Percentiles rank a stretch among this genome's conserved stretches.
These are phyloP conservation scores for Plectropomus leopardus DNA, from an alignment of 2,113 vertebrate genomes.

Conservation along the genomic window DNA sequence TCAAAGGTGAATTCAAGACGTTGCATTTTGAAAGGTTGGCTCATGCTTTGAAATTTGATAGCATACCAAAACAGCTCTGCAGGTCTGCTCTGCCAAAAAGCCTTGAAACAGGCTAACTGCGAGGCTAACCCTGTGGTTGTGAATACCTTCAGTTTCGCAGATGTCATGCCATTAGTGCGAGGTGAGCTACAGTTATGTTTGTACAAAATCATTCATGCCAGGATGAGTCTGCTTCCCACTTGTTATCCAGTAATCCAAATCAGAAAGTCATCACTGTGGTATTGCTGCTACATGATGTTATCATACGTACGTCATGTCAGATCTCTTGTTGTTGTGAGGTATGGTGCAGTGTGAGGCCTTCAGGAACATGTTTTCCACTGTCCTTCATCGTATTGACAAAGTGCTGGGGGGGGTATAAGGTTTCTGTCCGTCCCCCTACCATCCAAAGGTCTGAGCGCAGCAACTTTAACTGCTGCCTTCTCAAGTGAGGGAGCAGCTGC, in stretches of 20 bases:
- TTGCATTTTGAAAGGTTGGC: constrained; percentile 54
- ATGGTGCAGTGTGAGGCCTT: constrained; percentile 21
- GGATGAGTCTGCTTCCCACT: background rate
- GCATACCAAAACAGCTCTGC: constrained; percentile 42
- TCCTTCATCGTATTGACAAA: constrained; percentile 75
- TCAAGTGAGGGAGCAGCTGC: constrained; percentile 84
- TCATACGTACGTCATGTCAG: background rate
- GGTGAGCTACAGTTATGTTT: constrained; percentile 10
- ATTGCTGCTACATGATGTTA: background rate
- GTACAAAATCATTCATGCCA: background rate
- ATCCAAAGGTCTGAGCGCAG: constrained; percentile 83
- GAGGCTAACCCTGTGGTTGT: background rate
- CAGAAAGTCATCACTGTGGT: background rate
- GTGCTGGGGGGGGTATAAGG: constrained; percentile 70
- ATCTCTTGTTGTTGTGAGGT: constrained; percentile 6
- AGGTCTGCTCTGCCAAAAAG: constrained; percentile 51
- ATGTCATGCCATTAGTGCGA: background rate
- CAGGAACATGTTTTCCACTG: constrained; percentile 71
- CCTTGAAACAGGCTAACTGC: constrained; percentile 34
- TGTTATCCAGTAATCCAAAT: background rate
- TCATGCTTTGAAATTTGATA: constrained; percentile 70
- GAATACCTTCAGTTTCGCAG: constrained; percentile 7
- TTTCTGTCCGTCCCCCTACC: constrained; percentile 72
- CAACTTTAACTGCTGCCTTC: constrained; percentile 80
- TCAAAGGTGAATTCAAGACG: constrained; percentile 53